Evolutionary conservation across 2,113 vertebrate genomes (phyloP), one percentile per base, ranked within the genome.

Genomic region (Poicephalus gulielmi): DNA sequence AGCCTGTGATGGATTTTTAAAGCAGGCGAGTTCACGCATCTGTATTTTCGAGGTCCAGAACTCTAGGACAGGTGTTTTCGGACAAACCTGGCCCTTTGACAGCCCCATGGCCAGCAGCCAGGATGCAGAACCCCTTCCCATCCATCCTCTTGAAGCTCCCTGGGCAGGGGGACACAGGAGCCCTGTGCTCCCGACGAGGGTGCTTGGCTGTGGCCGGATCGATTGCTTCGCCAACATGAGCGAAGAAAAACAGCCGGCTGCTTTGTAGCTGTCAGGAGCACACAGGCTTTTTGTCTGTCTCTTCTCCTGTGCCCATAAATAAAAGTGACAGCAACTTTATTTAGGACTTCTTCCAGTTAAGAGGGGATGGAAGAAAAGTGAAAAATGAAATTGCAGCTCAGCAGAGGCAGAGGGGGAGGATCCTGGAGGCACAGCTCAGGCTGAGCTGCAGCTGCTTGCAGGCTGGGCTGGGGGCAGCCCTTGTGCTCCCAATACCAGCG

Each of bases 301-400:
- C 82, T 88, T 91, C 90, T 59, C 50, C 75, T n/a, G 23, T 7
- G 4, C 75, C 71, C 90, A 86, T 95, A 95, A 97, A 94, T 91
- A 96, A 90, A 95, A 91, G 80, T 76, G 82, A 97, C 90, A 91
- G 90, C 93, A 94, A 91, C 94, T 96, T 96, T 96, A 97, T 96
- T 95, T 95, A 95, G 96, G 95, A 96, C 77, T 94, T 96, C 80
- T 96, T 87, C 93, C 89, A 91, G 86, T 94, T 91, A 85, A 89
- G 59, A 91, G 27, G 11, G 60, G 47, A 84, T 78, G 70, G 91
- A 85, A 82, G 63, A 94, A 88, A 86, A 95, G 90, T 73, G 79
- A 93, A 94, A 91, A 95, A 86, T 86, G 62, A 83, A 95, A 96
- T 55, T 1, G n/a, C 62, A 77, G 78, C 49, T 59, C 70, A 39